A percentile compares a stretch with the other conserved stretches of the same genome.
phyloP scores from a whole-genome alignment of 2,888 invertebrate species.

The Lasioglossum leucozonium region DNA sequence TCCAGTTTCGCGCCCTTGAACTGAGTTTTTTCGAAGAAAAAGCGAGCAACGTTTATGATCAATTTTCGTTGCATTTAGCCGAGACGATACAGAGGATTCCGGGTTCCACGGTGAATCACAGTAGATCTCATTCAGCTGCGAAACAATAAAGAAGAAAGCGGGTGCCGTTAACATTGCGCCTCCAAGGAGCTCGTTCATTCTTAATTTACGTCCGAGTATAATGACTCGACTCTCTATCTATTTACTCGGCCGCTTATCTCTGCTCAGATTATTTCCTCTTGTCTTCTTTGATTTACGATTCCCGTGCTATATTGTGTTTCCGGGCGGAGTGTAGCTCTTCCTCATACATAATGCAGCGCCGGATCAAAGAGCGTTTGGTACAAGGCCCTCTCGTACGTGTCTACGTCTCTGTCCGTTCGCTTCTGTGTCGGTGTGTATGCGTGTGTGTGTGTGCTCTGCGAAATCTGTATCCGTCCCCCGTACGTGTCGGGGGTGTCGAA shows the following conservation, averaged over 20 bases:
- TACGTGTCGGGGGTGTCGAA: not conserved
- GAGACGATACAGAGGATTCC: not conserved
- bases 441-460: not conserved
- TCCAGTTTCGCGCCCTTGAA: not conserved
- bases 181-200: conserved; percentile 11
- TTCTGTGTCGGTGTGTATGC: not conserved
- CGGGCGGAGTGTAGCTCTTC: conserved; percentile 65
- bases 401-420: conserved; percentile 40
- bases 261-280: conserved; percentile 62
- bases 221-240: conserved; percentile 47
- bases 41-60: not conserved
- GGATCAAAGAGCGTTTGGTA: conserved; percentile 69
- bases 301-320: conserved; percentile 64
- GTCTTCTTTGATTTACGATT: conserved; percentile 61
- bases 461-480: conserved; percentile 39
- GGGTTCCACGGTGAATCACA: not conserved
- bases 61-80: not conserved
- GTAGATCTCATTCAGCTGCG: not conserved
- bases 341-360: conserved; percentile 73
- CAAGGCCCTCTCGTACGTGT: conserved; percentile 40
- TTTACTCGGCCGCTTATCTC: conserved; percentile 61
- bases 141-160: conserved; percentile 2
- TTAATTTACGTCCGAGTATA: conserved; percentile 52
- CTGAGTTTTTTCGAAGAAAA: not conserved
- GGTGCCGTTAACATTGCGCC: not conserved